A percentile compares a stretch with the other conserved stretches of the same genome.
These are phyloP conservation scores for Enteromius argenteus DNA, from an alignment of 2,797 vertebrate genomes.

Conservation along the genomic window DNA sequence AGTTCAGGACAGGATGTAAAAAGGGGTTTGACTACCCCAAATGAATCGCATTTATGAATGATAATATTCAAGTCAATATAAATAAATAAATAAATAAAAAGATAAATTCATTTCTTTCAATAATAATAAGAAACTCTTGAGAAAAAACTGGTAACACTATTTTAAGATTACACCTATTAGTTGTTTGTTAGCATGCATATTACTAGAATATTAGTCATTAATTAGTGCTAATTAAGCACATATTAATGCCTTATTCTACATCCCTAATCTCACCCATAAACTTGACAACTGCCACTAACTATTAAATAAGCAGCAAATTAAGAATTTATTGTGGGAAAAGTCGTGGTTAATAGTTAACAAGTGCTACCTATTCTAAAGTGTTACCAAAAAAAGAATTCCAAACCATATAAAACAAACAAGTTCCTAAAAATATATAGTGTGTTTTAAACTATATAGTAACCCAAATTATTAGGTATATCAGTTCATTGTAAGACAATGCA, in stretches of 20 bases:
- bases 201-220: no score
- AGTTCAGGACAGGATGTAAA: not conserved
- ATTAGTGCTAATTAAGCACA: no score
- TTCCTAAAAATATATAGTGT: not conserved
- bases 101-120: not conserved
- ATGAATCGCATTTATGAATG: not conserved
- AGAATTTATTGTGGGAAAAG: no score
- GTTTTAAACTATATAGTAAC: not conserved
- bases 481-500: not conserved
- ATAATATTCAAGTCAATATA: not conserved
- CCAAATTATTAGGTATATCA: not conserved
- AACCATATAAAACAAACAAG: not conserved
- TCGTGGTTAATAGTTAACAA: no score
- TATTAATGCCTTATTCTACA: no score
- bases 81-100: not conserved
- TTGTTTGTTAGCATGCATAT: no score
- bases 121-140: not conserved
- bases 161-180: no score
- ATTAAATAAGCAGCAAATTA: no score
- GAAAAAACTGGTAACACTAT: not conserved
- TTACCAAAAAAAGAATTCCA: not conserved
- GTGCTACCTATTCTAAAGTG: no score
- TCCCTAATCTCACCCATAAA: no score
- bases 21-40: not conserved
- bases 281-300: no score